Evolutionary conservation across 2,113 vertebrate species (phyloP).

Genomic region (Petromus typicus): DNA sequence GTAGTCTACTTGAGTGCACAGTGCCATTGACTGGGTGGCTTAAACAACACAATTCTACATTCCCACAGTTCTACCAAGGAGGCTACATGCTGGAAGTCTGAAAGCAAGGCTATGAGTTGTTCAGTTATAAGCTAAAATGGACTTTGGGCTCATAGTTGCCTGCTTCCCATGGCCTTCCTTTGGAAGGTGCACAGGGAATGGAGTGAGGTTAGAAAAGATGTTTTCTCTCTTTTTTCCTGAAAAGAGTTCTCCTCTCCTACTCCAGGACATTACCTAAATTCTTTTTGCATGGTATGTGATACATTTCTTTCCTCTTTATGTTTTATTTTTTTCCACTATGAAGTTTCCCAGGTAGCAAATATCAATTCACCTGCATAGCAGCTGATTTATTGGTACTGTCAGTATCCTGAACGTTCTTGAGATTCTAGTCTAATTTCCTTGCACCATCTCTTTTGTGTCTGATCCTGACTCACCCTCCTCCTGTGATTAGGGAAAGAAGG

Average conservation of each 20-base stretch:
- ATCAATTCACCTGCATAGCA: not conserved
- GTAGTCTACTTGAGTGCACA: not conserved
- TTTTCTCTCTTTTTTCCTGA: not conserved
- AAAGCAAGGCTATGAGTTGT: not conserved
- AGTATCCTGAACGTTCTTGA: not conserved
- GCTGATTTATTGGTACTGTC: not conserved
- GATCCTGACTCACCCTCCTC: not conserved
- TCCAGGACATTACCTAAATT: not conserved
- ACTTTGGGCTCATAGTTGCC: not conserved
- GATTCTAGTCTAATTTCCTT: not conserved
- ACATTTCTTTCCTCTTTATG: not conserved
- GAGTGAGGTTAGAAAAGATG: not conserved
- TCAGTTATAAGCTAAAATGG: not conserved
- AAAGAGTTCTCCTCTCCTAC: not conserved
- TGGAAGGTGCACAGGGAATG: not conserved
- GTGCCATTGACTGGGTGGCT: too few relatives aligned
- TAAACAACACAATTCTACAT: not conserved
- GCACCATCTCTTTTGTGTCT: not conserved
- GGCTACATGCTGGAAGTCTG: not conserved
- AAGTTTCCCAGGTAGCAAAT: not conserved
- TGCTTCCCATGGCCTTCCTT: accelerated
- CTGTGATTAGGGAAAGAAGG: not conserved
- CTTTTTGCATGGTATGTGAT: not conserved
- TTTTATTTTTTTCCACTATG: not conserved
- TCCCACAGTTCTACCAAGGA: not conserved